Evolutionary conservation across 2,888 invertebrate species (phyloP).

Genomic region (Tribolium freemani): DNA sequence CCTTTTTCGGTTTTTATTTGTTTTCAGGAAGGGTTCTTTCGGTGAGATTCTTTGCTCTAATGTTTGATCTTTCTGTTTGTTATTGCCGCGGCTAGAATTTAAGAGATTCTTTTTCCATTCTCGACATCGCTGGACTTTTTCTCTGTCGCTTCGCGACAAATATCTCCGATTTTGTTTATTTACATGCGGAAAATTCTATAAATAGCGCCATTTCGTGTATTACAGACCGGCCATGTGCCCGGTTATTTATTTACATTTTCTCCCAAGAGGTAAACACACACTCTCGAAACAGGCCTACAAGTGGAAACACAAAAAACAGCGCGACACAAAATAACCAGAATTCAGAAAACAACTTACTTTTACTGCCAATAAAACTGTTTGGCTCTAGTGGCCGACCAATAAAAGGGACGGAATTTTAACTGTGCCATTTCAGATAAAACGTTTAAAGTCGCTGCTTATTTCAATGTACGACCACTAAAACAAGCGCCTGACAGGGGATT

Average conservation of each 20-base stretch:
- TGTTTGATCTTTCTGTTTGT: slow-evolving; percentile 49
- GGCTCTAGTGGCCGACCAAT: slow-evolving; percentile 19
- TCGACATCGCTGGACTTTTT: slow-evolving; percentile 37
- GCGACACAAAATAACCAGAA: slow-evolving; percentile 17
- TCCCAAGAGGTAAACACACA: slow-evolving; percentile 29
- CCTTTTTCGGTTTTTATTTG: slow-evolving; percentile 39
- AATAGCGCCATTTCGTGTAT: slow-evolving; percentile 21
- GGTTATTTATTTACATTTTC: slow-evolving; percentile 33
- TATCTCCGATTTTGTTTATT: slow-evolving; percentile 25
- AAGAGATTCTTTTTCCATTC: slow-evolving; percentile 43
- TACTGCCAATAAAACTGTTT: slow-evolving; percentile 34
- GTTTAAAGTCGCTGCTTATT: slow-evolving; percentile 24
- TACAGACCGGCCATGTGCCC: slow-evolving; percentile 27
- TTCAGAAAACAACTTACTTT: slow-evolving; percentile 23
- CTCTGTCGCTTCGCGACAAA: slow-evolving; percentile 9
- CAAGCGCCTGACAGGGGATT: not conserved
- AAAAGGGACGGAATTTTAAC: slow-evolving; percentile 30
- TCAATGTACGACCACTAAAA: slow-evolving; percentile 24
- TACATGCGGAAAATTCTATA: slow-evolving; percentile 26
- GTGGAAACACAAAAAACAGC: slow-evolving; percentile 14
- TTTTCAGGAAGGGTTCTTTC: slow-evolving; percentile 43
- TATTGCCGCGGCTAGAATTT: slow-evolving; percentile 47
- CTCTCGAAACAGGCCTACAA: slow-evolving; percentile 18
- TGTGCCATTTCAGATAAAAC: slow-evolving; percentile 26
- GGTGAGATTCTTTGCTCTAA: slow-evolving; percentile 44